A percentile compares a stretch with the other conserved stretches of the same genome.
Evolutionary conservation across 2,113 vertebrate species (phyloP).

Genomic region (Uropsilus gracilis): DNA sequence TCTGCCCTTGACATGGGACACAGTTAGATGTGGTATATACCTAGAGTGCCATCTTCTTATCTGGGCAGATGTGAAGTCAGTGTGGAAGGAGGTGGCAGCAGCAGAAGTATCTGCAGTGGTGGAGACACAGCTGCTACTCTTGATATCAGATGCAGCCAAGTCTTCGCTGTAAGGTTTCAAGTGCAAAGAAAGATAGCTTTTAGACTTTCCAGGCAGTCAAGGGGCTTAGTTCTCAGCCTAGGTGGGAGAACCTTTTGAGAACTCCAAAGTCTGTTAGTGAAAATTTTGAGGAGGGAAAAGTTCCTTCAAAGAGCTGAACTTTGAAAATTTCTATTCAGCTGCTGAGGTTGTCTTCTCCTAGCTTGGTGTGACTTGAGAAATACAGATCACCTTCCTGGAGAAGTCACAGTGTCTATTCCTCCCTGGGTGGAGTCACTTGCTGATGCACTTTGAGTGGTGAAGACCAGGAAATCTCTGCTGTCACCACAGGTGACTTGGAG

Average conservation of each 20-base stretch:
- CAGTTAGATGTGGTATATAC: not conserved
- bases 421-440: not conserved
- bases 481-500: not conserved
- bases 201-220: not conserved
- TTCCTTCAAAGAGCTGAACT: not conserved
- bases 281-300: not conserved
- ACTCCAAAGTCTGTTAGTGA: not conserved
- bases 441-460: not conserved
- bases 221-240: not conserved
- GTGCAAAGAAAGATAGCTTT: not conserved
- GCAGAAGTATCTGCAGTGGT: not conserved
- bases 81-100: not conserved
- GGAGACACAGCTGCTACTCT: slow-evolving; percentile 8
- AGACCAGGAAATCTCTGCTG: not conserved
- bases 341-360: not conserved
- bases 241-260: not conserved
- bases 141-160: not conserved
- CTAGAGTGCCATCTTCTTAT: not conserved
- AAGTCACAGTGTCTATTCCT: not conserved
- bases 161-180: not conserved
- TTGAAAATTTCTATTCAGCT: not conserved
- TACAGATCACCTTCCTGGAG: not conserved
- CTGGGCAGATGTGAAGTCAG: not conserved
- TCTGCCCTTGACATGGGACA: not conserved
- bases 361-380: not conserved